Base-by-base conservation (phyloP, 2,113 vertebrate species). In the Etheostoma cragini region DNA sequence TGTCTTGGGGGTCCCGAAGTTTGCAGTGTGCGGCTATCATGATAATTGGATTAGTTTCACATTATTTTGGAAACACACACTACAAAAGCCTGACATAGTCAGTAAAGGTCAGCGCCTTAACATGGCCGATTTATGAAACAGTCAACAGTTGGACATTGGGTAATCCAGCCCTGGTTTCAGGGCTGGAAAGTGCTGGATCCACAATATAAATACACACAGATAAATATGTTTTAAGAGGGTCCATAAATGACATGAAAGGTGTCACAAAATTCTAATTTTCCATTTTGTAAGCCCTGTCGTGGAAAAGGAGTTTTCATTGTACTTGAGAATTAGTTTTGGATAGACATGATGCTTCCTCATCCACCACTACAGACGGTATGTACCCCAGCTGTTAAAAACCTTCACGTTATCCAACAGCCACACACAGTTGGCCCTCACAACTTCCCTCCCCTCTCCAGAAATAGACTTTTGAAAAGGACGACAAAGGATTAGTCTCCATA, bases 351-450 rank as follows among this genome's bases (percentile, higher is more conserved):
- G 76, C 79, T 85, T 81, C 67, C 17, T 85, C 54, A 70, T 74
- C 70, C 38, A 71, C 50, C 68, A 76, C 86, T 56, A 61, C 77
- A 92, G 86, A 81, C 88, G 94, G 95, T 96, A 95, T 94, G 95
- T 91, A 86, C 93, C 88, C 94, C 97, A 98, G 97, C 97, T 98
- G 97, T 97, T 94, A 89, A 78, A 79, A 92, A 92, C 95, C 95
- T 95, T 97, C 96, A 96, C 94, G 92, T 93, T 95, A 95, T 88
- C 87, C 91, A 89, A 92, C 95, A 87, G 88, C 90, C 61, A 38
- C 35, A 81, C 90, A 96, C 87, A 85, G 96, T 97, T 98, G 97
- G 95, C 94, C 92, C 47, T 24, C 78, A 56, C 69, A 35, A 60
- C 76, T 33, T 78, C 66, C 86, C 68, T 45, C 69, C 68, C 82